Base-by-base conservation (phyloP, 2,797 vertebrate genomes). In the Notolabrus celidotus region DNA sequence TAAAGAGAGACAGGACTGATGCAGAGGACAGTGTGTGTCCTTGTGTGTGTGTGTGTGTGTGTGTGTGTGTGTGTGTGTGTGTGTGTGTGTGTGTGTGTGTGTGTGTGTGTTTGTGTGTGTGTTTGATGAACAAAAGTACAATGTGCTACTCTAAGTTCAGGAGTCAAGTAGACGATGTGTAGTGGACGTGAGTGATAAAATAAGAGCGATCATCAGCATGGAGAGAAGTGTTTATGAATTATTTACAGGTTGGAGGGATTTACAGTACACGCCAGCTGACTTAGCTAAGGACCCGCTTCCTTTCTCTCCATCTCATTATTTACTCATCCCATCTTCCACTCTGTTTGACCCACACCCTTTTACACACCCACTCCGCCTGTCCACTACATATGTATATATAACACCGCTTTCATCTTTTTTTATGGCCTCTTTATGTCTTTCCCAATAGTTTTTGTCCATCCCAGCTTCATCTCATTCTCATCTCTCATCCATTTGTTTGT, bases 211-310 rank as follows among this genome's bases (percentile, higher is more conserved):
- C 71, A 89, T 85, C 78, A 86, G 85, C 85, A 86, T 52, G 38
- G 53, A 79, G 62, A 84, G 62, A 83, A 76, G 75, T 79, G 82
- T 74, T 53, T 81, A 84, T 91, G 59, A 91, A 92, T 92, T 91
- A 91, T 92, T 90, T 82, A 92, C 69, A 80, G 67, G 56, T 74
- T 33, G 4, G 38, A 81, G 61, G 78, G 82, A 88, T 88, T 92
- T 92, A 89, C 88, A 81, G 90, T 86, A 89, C 8, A 74, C 20
- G 52, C 55, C 75, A 79, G 89, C 90, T 92, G 87, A 92, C 84
- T 88, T 85, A 82, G 88, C 88, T 82, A 58, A 74, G 67, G 76
- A 84, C 67, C 42, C 5, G 27, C 80, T 89, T 88, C 88, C 88
- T 85, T 70, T 23, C 65, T 47, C 51, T 62, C 60, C 45, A 67